A percentile compares a stretch with the other conserved stretches of the same genome.
phyloP scores from a whole-genome alignment of 2,888 invertebrate genomes.

The Ophioninae sp. region DNA sequence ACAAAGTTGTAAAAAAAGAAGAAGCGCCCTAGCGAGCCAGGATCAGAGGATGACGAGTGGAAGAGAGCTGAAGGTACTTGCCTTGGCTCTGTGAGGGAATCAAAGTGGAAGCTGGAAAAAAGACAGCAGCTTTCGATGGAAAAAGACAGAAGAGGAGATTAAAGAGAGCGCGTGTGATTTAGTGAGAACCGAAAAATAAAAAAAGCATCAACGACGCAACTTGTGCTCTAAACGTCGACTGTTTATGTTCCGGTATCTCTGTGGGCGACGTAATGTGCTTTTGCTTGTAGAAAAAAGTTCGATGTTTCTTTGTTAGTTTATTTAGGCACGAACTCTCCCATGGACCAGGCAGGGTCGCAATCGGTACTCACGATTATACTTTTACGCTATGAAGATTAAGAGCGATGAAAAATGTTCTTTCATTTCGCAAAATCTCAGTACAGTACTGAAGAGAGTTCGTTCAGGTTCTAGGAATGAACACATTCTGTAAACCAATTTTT shows the following conservation, averaged over 20 bases:
- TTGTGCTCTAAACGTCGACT: neutral
- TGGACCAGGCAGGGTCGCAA: neutral
- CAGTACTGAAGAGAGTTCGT: neutral
- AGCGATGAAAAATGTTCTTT: neutral
- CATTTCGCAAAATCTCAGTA: neutral
- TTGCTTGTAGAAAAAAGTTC: neutral
- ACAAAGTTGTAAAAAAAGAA: conserved; percentile 15
- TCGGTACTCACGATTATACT: neutral
- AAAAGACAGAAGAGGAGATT: conserved; percentile 45
- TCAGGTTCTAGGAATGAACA: neutral
- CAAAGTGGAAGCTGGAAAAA: conserved; percentile 41
- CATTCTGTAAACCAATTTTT: too few relatives aligned
- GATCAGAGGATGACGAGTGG: conserved; percentile 36
- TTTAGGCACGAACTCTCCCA: neutral
- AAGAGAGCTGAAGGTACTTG: conserved; percentile 45
- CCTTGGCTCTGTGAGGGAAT: conserved; percentile 23
- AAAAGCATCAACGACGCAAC: conserved; percentile 3
- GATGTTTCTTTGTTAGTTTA: neutral
- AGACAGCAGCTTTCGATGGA: conserved; percentile 36
- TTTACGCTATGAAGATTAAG: neutral
- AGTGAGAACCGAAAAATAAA: conserved; percentile 31
- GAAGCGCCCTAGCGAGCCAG: conserved; percentile 34
- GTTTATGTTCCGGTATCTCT: neutral
- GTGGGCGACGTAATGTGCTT: neutral
- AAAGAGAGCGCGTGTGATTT: conserved; percentile 48